Evolutionary conservation across 2,113 vertebrate genomes (phyloP).

Genomic region (Calidris pugnax): DNA sequence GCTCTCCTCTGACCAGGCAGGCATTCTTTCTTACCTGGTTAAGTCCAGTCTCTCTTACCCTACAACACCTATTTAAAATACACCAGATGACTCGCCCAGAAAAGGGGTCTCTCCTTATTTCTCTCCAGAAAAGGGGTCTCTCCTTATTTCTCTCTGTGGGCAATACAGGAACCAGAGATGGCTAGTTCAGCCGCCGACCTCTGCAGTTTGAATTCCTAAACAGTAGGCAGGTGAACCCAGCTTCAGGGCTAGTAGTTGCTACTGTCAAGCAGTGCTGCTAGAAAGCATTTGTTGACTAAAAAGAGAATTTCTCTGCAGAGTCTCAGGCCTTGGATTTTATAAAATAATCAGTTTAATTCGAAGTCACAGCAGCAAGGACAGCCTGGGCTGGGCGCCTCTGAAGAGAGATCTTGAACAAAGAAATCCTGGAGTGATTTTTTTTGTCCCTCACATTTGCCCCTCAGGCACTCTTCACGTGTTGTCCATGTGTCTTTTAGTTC

Average conservation of each 20-base stretch:
- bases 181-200: background rate
- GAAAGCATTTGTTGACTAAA: background rate
- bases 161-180: rapidly evolving
- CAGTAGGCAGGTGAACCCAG: background rate
- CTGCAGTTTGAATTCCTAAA: too few species aligned
- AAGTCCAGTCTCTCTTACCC: background rate
- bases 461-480: too few species aligned
- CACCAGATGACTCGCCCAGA: background rate
- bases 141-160: background rate
- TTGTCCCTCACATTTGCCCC: too few species aligned
- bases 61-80: background rate
- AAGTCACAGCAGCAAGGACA: too few species aligned
- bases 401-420: too few species aligned
- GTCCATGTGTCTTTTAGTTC: too few species aligned
- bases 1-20: too few species aligned
- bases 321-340: too few species aligned
- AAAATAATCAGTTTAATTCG: too few species aligned
- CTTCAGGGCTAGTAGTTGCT: background rate
- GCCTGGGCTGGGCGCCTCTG: too few species aligned
- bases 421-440: too few species aligned
- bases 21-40: background rate
- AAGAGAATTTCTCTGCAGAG: background rate
- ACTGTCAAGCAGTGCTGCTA: background rate
- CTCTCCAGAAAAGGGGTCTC: background rate
- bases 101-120: background rate